phyloP scores from a whole-genome alignment of 1,140 invertebrate genomes.

The Lutraria rhynchaena region DNA sequence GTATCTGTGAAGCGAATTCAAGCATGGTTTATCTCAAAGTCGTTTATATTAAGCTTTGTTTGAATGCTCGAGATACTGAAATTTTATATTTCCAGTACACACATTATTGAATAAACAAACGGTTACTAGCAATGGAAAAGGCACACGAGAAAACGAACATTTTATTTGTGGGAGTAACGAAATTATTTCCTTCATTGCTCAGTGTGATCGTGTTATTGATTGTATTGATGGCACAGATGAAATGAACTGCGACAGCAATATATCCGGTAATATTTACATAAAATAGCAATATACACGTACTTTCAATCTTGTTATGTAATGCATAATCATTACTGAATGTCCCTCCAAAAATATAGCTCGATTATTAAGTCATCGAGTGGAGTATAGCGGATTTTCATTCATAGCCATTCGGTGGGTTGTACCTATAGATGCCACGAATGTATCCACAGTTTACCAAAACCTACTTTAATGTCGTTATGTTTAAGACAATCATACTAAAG shows the following conservation, averaged over 20 bases:
- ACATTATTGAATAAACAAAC: no score
- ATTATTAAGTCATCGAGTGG: background rate
- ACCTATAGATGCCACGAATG: background rate
- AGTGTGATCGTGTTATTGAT: slow-evolving; percentile 10
- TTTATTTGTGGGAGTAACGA: slow-evolving; percentile 5
- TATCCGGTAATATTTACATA: background rate
- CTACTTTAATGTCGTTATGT: no score
- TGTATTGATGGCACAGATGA: slow-evolving; percentile 17
- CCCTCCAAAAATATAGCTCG: background rate
- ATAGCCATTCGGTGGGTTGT: background rate
- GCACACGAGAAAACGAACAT: no score
- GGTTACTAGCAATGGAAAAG: no score
- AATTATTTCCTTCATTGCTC: slow-evolving; percentile 3
- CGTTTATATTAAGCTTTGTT: no score
- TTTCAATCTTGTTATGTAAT: background rate
- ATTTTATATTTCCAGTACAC: no score
- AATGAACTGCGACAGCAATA: background rate
- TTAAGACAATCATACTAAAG: background rate
- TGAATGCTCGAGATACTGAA: no score
- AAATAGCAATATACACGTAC: background rate
- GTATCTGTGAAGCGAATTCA: no score
- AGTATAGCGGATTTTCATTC: background rate
- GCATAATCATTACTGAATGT: background rate
- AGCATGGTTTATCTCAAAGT: no score
- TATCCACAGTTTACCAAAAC: no score